These are phyloP conservation scores for Omphaloscelis lunosa DNA, from an alignment of 2,888 invertebrate species.

Conservation along the genomic window DNA sequence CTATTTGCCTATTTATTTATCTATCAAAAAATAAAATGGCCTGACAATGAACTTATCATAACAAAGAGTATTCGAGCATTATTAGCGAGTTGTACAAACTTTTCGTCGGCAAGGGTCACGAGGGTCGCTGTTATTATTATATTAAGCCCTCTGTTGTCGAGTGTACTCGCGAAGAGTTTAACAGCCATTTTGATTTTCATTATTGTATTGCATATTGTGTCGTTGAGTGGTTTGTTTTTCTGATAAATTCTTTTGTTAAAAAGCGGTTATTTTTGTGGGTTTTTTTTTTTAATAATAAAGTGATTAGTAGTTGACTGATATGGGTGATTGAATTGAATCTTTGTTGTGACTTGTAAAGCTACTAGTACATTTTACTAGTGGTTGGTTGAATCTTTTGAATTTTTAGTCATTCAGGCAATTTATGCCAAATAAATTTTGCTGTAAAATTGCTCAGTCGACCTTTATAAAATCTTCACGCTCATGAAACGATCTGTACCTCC, in stretches of 20 bases:
- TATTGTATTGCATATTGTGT: conserved; percentile 33
- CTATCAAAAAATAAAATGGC: conserved; percentile 5
- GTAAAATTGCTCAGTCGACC: too few relatives aligned
- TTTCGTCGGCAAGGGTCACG: conserved; percentile 1
- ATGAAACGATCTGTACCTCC: too few relatives aligned
- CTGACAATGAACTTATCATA: not conserved
- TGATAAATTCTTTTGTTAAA: not conserved
- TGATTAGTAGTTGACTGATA: too few relatives aligned
- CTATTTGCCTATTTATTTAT: not conserved
- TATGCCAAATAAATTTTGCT: too few relatives aligned
- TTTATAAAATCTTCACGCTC: too few relatives aligned
- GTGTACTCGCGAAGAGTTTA: conserved; percentile 38
- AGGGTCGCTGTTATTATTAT: conserved; percentile 46
- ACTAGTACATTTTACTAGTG: too few relatives aligned
- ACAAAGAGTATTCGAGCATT: conserved; percentile 37
- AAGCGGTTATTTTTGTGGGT: not conserved
- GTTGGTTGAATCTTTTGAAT: too few relatives aligned
- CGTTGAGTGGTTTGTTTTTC: conserved; percentile 26
- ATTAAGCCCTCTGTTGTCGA: conserved; percentile 47
- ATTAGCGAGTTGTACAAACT: conserved; percentile 45
- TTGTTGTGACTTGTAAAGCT: not conserved
- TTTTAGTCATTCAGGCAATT: too few relatives aligned
- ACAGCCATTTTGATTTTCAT: conserved; percentile 40
- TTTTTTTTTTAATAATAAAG: not conserved
- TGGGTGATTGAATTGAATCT: not conserved